A percentile compares a stretch with the other conserved stretches of the same genome.
Conservation (phyloP, 2,797 vertebrate species). For the Pyrocephalus nanus region DNA sequence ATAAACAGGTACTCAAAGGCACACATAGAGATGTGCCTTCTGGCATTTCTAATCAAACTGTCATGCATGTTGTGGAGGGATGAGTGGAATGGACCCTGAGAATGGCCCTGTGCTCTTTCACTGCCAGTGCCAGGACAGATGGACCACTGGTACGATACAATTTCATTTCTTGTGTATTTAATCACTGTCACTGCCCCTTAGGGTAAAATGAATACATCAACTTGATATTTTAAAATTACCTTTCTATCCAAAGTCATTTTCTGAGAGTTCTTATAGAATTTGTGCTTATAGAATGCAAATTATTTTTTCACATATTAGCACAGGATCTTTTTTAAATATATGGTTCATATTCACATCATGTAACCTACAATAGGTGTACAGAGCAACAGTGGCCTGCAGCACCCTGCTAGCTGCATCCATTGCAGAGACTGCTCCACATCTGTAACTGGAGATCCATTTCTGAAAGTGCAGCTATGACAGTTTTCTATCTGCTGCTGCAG, state of each 20-base stretch:
- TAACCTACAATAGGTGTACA: background rate
- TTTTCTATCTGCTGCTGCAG: background rate
- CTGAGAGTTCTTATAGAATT: background rate
- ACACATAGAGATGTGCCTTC: background rate
- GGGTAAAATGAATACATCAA: background rate
- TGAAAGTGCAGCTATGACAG: background rate
- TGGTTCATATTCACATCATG: background rate
- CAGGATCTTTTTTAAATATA: background rate
- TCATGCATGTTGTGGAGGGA: too few species aligned
- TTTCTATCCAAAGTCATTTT: background rate
- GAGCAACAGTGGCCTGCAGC: background rate
- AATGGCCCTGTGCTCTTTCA: background rate
- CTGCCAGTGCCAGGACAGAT: background rate
- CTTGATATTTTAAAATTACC: background rate
- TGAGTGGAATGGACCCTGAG: background rate
- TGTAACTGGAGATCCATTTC: background rate
- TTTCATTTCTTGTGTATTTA: background rate
- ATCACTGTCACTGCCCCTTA: background rate
- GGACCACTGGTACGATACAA: fast-evolving
- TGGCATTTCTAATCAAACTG: background rate
- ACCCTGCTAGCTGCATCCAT: background rate
- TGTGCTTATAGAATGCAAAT: background rate
- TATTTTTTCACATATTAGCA: background rate
- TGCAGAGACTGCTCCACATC: background rate
- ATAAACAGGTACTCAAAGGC: background rate